A percentile compares a stretch with the other conserved stretches of the same genome.
These are phyloP conservation scores for Laothoe populi DNA, from an alignment of 2,888 invertebrate species.

Conservation along the genomic window DNA sequence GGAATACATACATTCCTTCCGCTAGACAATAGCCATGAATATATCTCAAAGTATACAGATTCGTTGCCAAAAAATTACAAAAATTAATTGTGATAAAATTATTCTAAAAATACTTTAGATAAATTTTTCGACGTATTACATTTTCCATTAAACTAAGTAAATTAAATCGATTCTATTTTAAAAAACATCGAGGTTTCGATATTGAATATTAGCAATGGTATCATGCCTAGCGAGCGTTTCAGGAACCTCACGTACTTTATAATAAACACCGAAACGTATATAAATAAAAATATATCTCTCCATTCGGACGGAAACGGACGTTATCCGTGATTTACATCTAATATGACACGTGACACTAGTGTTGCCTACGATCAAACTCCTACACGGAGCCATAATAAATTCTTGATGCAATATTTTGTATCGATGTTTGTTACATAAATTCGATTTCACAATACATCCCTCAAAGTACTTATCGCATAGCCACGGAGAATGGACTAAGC, in stretches of 20 bases:
- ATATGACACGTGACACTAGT: constrained; percentile 27
- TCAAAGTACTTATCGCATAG: no score
- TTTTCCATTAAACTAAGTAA: no score
- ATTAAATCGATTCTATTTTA: neutral
- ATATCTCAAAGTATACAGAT: neutral
- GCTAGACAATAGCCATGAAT: neutral
- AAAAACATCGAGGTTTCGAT: no score
- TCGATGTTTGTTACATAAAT: neutral
- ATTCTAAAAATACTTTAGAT: no score
- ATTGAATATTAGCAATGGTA: neutral
- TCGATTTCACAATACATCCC: no score
- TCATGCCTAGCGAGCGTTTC: constrained; percentile 14
- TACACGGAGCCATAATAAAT: neutral
- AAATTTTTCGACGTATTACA: no score
- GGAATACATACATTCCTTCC: constrained; percentile 7
- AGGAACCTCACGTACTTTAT: constrained; percentile 17
- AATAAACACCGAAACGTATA: constrained; percentile 29
- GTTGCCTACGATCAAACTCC: constrained; percentile 5
- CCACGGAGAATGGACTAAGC: no score
- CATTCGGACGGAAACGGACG: constrained; percentile 61
- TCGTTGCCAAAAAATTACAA: constrained; percentile 10
- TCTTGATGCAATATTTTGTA: neutral
- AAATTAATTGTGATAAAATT: neutral
- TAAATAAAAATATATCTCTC: constrained; percentile 41
- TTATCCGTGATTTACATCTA: constrained; percentile 30